These are phyloP conservation scores for Zootermopsis nevadensis DNA, from an alignment of 2,888 invertebrate species.

Conservation along the genomic window DNA sequence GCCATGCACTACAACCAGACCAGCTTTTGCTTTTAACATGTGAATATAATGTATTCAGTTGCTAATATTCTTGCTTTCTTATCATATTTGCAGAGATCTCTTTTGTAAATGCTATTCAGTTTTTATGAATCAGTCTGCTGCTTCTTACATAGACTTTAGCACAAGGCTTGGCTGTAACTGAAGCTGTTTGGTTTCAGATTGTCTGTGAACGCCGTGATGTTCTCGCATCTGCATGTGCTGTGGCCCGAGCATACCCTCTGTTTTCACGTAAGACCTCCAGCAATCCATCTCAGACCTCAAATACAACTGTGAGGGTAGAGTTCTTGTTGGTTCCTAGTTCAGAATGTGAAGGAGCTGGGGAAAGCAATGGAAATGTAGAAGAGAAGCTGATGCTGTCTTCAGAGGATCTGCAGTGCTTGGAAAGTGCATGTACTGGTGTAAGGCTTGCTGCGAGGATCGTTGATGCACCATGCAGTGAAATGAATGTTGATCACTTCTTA, in stretches of 20 bases:
- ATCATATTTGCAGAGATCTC: no score
- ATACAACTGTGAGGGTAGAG: conserved; percentile 67
- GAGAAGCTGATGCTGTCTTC: conserved; percentile 59
- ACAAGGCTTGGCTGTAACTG: no score
- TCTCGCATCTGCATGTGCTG: conserved; percentile 82
- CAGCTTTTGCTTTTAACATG: no score
- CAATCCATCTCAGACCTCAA: conserved; percentile 53
- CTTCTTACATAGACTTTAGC: no score
- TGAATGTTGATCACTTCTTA: conserved; percentile 84
- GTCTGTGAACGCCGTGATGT: conserved; percentile 82
- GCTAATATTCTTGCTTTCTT: no score
- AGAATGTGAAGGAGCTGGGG: conserved; percentile 44
- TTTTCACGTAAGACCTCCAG: conserved; percentile 70
- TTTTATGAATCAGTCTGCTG: no score
- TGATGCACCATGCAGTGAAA: conserved; percentile 86
- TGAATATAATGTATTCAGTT: no score
- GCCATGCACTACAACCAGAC: no score
- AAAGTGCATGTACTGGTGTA: conserved; percentile 72
- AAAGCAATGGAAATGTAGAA: conserved; percentile 55
- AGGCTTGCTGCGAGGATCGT: conserved; percentile 83
- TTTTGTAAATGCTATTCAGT: no score
- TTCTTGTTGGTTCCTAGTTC: conserved; percentile 63
- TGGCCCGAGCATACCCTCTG: conserved; percentile 83
- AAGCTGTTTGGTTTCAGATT: conserved; percentile 65
- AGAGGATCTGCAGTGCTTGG: conserved; percentile 69